Base-by-base conservation (phyloP, 2,888 invertebrate genomes). In the Harpalus rubripes region DNA sequence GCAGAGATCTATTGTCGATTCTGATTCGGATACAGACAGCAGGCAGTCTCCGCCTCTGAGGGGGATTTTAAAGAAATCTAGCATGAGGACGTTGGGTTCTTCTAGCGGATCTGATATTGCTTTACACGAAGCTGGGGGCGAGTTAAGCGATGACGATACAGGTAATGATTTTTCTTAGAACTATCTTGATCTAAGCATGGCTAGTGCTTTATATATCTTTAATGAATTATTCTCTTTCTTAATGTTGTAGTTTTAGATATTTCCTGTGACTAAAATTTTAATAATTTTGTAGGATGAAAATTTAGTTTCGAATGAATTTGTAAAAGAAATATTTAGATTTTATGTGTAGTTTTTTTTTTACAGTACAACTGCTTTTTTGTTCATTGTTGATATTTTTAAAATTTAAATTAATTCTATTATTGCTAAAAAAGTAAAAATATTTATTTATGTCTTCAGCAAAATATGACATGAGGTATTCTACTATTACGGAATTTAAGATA, bases 91-190 rank as follows among this genome's bases (percentile, higher is more conserved):
- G 56, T 89, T 93, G 85, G 94, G 94, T 87, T 94, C 94, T 88
- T 94, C 94, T 86, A 94, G 94, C 88, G 94, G 94, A 82, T 94
- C 94, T 52, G 94, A 94, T 89, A 92, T 94, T 85, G 94, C 94
- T 85, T 91, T 94, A 86, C 94, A 94, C 89, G 94, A 94, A 90
- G 92, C 91, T 85, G 94, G 94, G 84, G 93, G 93, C 68, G 94
- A 94, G 88, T 91, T 93, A 86, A 94, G 94, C 89, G 93, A 93
- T 88, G 93, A 93, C 89, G 93, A 94, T 91, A 93, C 93, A 93
- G 94, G 94, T 94, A 93, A 90, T 12, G 12, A 52, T 2, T 3
- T 52, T 52, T 74, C 16, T 74, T 44, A 44, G 18, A 18, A 52
- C 16, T 52, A 16, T 26, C 18, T 74, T 72, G 58, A 44, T 68